Percentiles rank a stretch among this genome's conserved stretches.
Evolutionary conservation across 2,113 vertebrate genomes (phyloP).

Genomic region (Engystomops pustulosus): DNA sequence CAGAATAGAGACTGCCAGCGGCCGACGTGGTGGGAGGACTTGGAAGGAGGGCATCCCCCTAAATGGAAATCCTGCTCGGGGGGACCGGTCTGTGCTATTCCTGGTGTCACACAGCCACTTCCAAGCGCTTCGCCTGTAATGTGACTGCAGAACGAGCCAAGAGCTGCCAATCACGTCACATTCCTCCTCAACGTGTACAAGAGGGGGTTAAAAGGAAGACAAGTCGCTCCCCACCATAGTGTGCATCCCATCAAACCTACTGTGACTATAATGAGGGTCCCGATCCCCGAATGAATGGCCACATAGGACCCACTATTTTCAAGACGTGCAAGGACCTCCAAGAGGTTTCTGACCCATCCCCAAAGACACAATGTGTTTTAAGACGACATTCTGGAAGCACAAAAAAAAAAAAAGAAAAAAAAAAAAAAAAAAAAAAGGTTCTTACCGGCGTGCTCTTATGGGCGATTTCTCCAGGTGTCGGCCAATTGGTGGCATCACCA

Average conservation of each 20-base stretch:
- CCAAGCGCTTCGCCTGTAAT: not conserved
- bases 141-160: not conserved
- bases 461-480: constrained; percentile 96
- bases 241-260: no score
- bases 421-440: not conserved
- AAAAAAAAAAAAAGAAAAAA: no score
- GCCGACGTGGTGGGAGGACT: constrained; percentile 53
- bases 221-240: not conserved
- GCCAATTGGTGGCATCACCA: constrained; percentile 95
- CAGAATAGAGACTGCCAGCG: constrained; percentile 70
- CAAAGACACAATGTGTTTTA: no score
- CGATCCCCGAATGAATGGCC: no score
- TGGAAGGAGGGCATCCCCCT: constrained; percentile 72
- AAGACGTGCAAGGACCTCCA: no score
- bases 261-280: no score
- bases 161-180: not conserved
- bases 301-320: no score
- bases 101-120: constrained; percentile 69
- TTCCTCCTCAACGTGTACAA: not conserved
- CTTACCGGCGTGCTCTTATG: constrained; percentile 93
- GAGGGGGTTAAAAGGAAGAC: not conserved
- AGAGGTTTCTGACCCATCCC: no score
- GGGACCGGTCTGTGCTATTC: constrained; percentile 75
- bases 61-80: constrained; percentile 80
- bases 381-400: no score